Conservation (phyloP, 2,113 vertebrate species). For the Xenopus laevis region DNA sequence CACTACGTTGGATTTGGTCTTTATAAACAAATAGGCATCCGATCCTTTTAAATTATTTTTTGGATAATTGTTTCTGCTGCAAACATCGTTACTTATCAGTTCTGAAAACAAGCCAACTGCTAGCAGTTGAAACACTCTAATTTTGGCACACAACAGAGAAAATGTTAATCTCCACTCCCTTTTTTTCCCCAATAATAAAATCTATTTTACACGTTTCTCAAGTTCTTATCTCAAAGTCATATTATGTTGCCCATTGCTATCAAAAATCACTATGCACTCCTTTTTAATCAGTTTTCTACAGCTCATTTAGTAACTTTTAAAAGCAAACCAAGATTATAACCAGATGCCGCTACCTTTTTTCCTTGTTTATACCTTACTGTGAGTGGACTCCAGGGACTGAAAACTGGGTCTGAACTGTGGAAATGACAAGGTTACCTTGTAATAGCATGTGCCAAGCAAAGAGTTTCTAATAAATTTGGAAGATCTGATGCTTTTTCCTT, state of each 20-base stretch:
- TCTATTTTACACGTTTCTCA: constrained; percentile 53
- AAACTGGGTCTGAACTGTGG: constrained; percentile 41
- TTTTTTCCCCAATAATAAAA: constrained; percentile 44
- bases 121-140: constrained; percentile 54
- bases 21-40: constrained; percentile 58
- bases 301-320: constrained; percentile 50
- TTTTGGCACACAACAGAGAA: constrained; percentile 49
- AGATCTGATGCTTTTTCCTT: not conserved
- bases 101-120: constrained; percentile 54
- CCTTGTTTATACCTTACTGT: constrained; percentile 38
- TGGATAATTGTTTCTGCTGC: constrained; percentile 57
- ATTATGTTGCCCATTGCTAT: constrained; percentile 46
- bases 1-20: constrained; percentile 51
- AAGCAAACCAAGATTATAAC: constrained; percentile 53
- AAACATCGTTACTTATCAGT: constrained; percentile 61
- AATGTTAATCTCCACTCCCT: constrained; percentile 48
- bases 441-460: not conserved
- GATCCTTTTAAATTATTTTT: constrained; percentile 58
- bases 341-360: constrained; percentile 54
- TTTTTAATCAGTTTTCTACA: constrained; percentile 51
- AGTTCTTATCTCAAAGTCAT: constrained; percentile 56
- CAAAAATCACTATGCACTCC: constrained; percentile 50
- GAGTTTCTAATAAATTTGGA: not conserved
- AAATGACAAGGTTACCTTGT: constrained; percentile 39
- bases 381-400: constrained; percentile 44